Conservation (phyloP, 2,113 vertebrate genomes). For the Nanorana parkeri region DNA sequence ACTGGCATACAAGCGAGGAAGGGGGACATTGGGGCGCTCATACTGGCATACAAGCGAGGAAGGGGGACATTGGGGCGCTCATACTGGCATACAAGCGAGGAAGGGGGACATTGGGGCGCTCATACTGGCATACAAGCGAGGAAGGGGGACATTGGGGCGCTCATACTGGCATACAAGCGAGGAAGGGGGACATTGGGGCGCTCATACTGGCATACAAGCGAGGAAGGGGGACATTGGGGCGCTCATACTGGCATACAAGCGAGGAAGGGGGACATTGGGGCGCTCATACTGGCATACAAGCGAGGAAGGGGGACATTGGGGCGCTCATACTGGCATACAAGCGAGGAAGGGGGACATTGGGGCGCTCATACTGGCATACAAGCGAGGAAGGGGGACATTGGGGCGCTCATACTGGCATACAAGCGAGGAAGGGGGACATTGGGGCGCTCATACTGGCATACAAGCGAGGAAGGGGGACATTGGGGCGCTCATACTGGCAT, state of each 20-base stretch:
- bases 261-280: neutral
- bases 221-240: neutral
- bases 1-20: no score
- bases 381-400: neutral
- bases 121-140: neutral
- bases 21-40: neutral
- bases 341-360: rapidly evolving
- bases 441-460: neutral
- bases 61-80: neutral
- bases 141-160: neutral
- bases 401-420: no score
- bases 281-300: neutral
- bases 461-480: neutral
- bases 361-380: neutral
- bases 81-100: no score
- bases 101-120: neutral
- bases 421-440: rapidly evolving
- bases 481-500: no score
- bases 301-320: neutral
- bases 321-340: no score
- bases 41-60: neutral
- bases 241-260: no score
- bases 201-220: neutral
- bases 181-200: neutral
- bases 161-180: no score